Evolutionary conservation across 2,113 vertebrate genomes (phyloP), one percentile per base, ranked within the genome.

Genomic region (Leptosomus discolor): DNA sequence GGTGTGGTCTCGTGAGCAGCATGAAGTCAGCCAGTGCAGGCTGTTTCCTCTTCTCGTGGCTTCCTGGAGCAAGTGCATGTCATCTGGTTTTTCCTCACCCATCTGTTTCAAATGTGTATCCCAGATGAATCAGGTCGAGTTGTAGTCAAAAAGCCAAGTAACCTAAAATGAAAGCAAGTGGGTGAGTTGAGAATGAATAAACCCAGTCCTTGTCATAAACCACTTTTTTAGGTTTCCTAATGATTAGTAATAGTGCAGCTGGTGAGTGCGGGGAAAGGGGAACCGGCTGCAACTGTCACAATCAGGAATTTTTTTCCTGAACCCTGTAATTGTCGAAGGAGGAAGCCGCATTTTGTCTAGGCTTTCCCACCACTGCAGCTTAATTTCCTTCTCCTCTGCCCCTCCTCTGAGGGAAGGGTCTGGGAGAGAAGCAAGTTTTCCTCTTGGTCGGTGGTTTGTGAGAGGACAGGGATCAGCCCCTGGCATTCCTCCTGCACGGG

Each of bases 1-100:
- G 2, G 1, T 22, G 26, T 17, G 43, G 26, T 51, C 10, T 64
- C 60, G 37, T 29, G 48, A 29, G 45, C 26, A 80, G 63, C 12
- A 21, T 4, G 7, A 50, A 68, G 53, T 8, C 6, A 30, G 39
- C 7, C 2, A 29, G 23, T 48, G 18, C 18, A 61, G 26, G 43
- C 29, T 64, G 39, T 39, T 67, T 65, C 12, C 14, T 73, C 14
- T 41, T 11, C 16, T 60, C 27, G 13, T 53, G 32, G 15, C 34
- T 88, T 87, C 43, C 64, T 0, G 0, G n/a, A 90, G 43, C 15
- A 23, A 87, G 32, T 5, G 2, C 1, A 0, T 4, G 24, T 65
- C 20, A 50, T 36, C 23, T 74, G 51, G 0, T 43, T 81, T 81
- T 82, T 37, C 22, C 60, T 81, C 6, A 2, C 27, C 6, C 22